Percentiles rank a stretch among this genome's conserved stretches.
phyloP scores from a whole-genome alignment of 2,113 vertebrate species.

The Bostrychus sinensis region DNA sequence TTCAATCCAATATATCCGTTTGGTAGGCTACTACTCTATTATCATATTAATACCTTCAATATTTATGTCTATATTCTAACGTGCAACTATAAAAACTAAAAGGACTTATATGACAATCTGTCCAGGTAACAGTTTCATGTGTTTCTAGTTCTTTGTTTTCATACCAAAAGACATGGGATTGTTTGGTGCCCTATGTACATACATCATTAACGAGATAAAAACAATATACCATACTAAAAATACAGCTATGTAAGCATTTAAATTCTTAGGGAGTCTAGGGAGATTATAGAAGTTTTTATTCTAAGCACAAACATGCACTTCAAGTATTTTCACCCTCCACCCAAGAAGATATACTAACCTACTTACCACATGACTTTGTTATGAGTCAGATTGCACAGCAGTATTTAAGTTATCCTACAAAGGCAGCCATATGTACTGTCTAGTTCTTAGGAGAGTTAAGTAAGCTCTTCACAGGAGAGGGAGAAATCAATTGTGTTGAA shows the following conservation, averaged over 20 bases:
- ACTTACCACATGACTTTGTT: slow-evolving; percentile 1
- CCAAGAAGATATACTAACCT: neutral
- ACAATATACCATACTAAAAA: neutral
- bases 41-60: no score
- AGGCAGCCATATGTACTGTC: slow-evolving; percentile 4
- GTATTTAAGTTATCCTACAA: neutral
- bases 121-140: no score
- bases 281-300: no score
- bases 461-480: slow-evolving; percentile 17
- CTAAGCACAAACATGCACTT: slow-evolving; percentile 1
- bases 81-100: no score
- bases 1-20: no score
- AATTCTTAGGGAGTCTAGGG: slow-evolving; percentile 10
- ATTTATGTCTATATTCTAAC: no score
- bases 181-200: no score
- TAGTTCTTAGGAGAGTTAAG: neutral
- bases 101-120: no score
- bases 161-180: no score
- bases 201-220: no score
- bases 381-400: neutral
- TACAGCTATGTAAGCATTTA: slow-evolving; percentile 11
- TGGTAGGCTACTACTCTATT: no score
- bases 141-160: no score
- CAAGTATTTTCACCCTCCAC: neutral
- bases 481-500: slow-evolving; percentile 33